Percentiles rank a stretch among this genome's conserved stretches.
Evolutionary conservation across 2,113 vertebrate species (phyloP).

Genomic region (Lasiurus cinereus): DNA sequence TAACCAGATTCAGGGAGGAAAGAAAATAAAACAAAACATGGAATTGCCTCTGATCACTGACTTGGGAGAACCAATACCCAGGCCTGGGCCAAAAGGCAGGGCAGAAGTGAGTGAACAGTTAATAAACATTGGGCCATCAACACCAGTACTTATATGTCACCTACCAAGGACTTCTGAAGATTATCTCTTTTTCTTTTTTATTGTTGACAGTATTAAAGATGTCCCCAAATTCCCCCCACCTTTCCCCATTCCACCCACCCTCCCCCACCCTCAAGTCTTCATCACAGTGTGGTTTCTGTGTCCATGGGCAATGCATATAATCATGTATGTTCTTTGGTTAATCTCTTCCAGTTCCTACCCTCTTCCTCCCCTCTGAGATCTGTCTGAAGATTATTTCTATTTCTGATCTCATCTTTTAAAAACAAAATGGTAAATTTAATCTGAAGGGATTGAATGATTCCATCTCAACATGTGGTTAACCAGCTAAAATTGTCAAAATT

Average conservation of each 20-base stretch:
- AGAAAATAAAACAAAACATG: neutral
- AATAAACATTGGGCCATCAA: neutral
- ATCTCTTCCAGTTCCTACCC: too few species aligned
- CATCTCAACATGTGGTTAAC: neutral
- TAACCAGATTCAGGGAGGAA: neutral
- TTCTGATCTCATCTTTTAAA: constrained; percentile 16
- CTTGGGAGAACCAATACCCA: neutral
- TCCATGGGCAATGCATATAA: too few species aligned
- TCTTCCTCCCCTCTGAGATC: neutral
- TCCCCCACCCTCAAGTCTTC: too few species aligned
- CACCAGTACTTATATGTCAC: neutral
- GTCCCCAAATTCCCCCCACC: too few species aligned
- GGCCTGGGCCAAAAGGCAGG: neutral
- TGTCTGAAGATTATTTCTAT: neutral
- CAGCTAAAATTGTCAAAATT: constrained; percentile 23
- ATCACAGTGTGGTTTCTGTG: too few species aligned
- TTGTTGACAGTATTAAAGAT: too few species aligned
- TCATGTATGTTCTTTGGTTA: too few species aligned
- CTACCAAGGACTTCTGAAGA: neutral
- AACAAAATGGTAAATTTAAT: constrained; percentile 24
- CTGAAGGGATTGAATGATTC: neutral
- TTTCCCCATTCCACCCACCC: too few species aligned
- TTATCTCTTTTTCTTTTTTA: too few species aligned
- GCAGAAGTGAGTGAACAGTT: neutral
- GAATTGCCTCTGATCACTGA: neutral